Evolutionary conservation across 2,797 vertebrate genomes (phyloP).

Genomic region (Esox masquinongy): DNA sequence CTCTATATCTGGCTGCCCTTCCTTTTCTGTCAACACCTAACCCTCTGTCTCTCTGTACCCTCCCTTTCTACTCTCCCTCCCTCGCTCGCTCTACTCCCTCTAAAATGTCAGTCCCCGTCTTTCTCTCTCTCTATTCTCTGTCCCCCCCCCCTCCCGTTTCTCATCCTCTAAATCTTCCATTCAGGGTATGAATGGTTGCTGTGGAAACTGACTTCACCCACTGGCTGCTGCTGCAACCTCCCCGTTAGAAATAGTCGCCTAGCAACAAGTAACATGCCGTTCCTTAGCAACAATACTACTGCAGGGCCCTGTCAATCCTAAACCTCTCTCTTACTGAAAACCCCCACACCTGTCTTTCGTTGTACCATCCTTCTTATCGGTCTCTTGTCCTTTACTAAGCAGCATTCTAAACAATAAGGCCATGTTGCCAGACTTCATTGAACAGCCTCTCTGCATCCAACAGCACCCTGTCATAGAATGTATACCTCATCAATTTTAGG

Average conservation of each 20-base stretch:
- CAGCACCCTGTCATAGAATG: slow-evolving; percentile 40
- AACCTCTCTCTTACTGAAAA: slow-evolving; percentile 72
- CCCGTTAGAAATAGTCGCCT: slow-evolving; percentile 77
- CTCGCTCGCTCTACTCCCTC: background rate
- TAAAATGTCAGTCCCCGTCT: background rate
- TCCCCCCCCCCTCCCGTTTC: slow-evolving; percentile 27
- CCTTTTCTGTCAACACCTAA: background rate
- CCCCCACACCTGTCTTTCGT: slow-evolving; percentile 28
- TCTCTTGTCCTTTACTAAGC: slow-evolving; percentile 49
- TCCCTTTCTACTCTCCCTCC: too few relatives aligned
- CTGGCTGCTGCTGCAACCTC: slow-evolving; percentile 77
- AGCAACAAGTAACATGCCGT: slow-evolving; percentile 80
- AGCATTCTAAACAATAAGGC: slow-evolving; percentile 12
- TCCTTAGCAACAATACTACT: slow-evolving; percentile 82
- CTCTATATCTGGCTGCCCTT: background rate
- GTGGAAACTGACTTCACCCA: slow-evolving; percentile 79
- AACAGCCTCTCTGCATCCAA: slow-evolving; percentile 35
- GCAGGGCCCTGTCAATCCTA: slow-evolving; percentile 80
- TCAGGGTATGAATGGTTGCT: slow-evolving; percentile 72
- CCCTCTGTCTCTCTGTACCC: too few relatives aligned
- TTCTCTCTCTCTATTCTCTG: slow-evolving; percentile 33
- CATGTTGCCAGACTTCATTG: background rate
- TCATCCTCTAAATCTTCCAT: slow-evolving; percentile 61
- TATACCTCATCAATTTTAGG: background rate
- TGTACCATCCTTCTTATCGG: slow-evolving; percentile 35